Evolutionary conservation across 2,113 vertebrate genomes (phyloP).

Genomic region (Erinaceus europaeus): DNA sequence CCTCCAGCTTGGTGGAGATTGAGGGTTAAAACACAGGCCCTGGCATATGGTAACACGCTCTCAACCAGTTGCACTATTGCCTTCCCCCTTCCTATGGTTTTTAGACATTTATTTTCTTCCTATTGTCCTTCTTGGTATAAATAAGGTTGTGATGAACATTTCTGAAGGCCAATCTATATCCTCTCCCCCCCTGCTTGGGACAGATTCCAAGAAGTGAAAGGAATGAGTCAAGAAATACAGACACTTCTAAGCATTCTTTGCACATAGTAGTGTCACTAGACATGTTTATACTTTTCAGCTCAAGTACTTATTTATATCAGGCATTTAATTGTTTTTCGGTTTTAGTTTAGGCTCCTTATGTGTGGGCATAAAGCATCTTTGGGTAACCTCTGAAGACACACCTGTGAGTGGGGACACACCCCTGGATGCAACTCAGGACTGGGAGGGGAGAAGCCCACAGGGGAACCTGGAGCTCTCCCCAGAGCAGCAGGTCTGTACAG

Average conservation of each 20-base stretch:
- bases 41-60: too few relatives aligned
- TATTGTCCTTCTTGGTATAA: background rate
- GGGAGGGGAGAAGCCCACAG: background rate
- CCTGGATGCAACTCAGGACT: background rate
- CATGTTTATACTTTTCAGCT: background rate
- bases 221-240: background rate
- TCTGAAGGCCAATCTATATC: background rate
- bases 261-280: background rate
- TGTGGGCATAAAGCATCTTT: background rate
- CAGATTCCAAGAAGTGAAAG: slow-evolving; percentile 17
- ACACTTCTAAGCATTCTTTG: background rate
- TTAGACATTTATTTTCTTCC: background rate
- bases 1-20: too few relatives aligned
- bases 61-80: too few relatives aligned
- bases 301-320: background rate
- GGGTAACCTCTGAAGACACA: background rate
- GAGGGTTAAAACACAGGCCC: too few relatives aligned
- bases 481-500: slow-evolving; percentile 1
- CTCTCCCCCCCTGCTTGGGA: background rate
- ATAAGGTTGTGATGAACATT: background rate
- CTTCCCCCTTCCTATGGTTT: too few relatives aligned
- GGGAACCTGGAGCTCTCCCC: background rate
- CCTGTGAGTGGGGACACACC: background rate
- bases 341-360: slow-evolving; percentile 9
- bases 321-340: background rate